Evolutionary conservation across 64 coral and sea anemone species (phyloP).

Genomic region (Cladopsammia gracilis): DNA sequence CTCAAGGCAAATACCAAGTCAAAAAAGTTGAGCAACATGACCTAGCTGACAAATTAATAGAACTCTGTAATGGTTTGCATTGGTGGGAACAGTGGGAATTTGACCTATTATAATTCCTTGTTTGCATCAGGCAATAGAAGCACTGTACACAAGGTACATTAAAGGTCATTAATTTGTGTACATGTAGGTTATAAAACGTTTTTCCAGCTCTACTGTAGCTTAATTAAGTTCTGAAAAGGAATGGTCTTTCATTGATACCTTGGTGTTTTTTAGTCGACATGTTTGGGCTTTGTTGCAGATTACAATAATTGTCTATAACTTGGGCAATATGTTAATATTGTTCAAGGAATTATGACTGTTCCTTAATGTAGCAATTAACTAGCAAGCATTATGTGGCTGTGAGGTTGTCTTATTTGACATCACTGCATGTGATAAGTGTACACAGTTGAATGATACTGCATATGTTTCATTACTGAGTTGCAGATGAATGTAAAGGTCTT

Average conservation of each 20-base stretch:
- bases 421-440: background rate
- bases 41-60: no score
- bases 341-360: no score
- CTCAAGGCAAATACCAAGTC: no score
- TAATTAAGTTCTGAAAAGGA: background rate
- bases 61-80: no score
- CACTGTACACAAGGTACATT: no score
- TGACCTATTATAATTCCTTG: background rate
- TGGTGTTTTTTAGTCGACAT: background rate
- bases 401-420: background rate
- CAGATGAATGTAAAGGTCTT: constrained; percentile 33
- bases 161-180: background rate
- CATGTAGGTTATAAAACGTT: background rate
- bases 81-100: no score
- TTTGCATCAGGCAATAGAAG: background rate
- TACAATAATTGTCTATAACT: no score
- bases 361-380: no score
- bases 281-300: background rate
- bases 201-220: background rate
- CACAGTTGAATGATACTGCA: background rate
- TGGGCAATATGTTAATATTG: no score
- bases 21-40: no score
- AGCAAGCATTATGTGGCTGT: background rate
- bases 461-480: constrained; percentile 16
- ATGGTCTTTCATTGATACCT: background rate